Percentiles rank a stretch among this genome's conserved stretches.
Evolutionary conservation across 2,797 vertebrate species (phyloP).

Genomic region (Pantherophis vulpinus): DNA sequence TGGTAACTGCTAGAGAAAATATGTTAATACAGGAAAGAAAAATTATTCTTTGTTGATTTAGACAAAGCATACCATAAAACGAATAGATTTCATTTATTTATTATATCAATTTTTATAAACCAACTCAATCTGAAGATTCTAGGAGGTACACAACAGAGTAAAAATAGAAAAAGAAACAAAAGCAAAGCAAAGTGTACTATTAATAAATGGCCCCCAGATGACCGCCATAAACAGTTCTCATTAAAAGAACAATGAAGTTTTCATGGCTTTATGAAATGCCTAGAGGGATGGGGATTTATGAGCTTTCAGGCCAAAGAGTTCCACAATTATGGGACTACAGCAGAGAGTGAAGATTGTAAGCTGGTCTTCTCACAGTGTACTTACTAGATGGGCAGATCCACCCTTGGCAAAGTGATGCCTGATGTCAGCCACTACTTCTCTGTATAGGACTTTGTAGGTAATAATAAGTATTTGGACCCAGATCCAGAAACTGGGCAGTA

Average conservation of each 20-base stretch:
- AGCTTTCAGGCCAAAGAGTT: not conserved
- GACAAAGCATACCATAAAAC: not conserved
- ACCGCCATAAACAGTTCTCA: not conserved
- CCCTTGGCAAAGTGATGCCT: not conserved
- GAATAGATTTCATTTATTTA: not conserved
- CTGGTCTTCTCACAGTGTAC: not conserved
- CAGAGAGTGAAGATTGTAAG: not conserved
- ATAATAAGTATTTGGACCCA: not conserved
- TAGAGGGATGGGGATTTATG: not conserved
- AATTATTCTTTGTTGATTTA: not conserved
- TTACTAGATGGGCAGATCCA: not conserved
- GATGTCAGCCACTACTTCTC: not conserved
- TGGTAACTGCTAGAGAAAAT: not conserved
- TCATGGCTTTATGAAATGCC: not conserved
- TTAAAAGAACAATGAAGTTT: not conserved
- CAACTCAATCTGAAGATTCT: not conserved
- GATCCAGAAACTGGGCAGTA: not conserved
- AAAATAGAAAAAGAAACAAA: not conserved
- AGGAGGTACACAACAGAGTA: not conserved
- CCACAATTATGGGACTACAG: not conserved
- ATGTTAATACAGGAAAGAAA: not conserved
- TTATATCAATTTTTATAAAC: not conserved
- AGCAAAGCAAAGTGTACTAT: not conserved
- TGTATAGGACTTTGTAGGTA: not conserved
- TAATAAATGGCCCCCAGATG: not conserved